phyloP scores from a whole-genome alignment of 2,888 invertebrate species.

The Chymomyza procnemis region DNA sequence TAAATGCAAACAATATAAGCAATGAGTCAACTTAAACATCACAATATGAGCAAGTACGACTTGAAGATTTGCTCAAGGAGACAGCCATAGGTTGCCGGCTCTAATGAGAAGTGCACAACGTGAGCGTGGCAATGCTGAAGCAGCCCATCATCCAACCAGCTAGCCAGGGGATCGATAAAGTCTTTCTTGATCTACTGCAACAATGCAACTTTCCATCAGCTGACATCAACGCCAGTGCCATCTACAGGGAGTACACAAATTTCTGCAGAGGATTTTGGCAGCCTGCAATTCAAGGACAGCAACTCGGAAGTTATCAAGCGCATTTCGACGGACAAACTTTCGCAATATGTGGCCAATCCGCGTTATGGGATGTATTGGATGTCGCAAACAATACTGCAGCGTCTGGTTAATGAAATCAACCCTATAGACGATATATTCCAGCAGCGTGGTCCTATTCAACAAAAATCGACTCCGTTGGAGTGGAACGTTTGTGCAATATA shows the following conservation, averaged over 20 bases:
- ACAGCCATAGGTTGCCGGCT: slow-evolving; percentile 76
- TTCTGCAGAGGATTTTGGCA: slow-evolving; percentile 74
- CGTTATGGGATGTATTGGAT: slow-evolving; percentile 89
- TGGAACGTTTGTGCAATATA: slow-evolving; percentile 88
- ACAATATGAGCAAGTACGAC: slow-evolving; percentile 70
- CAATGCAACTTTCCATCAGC: slow-evolving; percentile 76
- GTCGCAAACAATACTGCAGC: slow-evolving; percentile 88
- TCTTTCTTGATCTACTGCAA: slow-evolving; percentile 79
- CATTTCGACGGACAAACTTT: slow-evolving; percentile 82
- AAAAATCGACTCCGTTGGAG: slow-evolving; percentile 84
- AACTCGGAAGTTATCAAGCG: slow-evolving; percentile 78
- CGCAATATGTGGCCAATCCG: slow-evolving; percentile 88
- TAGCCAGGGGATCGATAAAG: slow-evolving; percentile 65
- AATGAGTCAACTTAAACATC: slow-evolving; percentile 72
- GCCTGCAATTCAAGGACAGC: slow-evolving; percentile 71
- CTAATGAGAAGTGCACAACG: slow-evolving; percentile 51
- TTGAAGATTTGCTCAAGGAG: slow-evolving; percentile 79
- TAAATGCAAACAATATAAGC: slow-evolving; percentile 67
- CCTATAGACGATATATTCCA: slow-evolving; percentile 85
- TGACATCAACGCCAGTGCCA: slow-evolving; percentile 72
- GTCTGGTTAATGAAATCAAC: slow-evolving; percentile 87
- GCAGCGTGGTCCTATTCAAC: slow-evolving; percentile 84
- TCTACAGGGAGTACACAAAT: slow-evolving; percentile 73
- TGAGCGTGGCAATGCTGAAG: slow-evolving; percentile 66
- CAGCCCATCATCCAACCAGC: slow-evolving; percentile 57